Conservation (phyloP, 2,113 vertebrate species). For the Ctenomys sociabilis region DNA sequence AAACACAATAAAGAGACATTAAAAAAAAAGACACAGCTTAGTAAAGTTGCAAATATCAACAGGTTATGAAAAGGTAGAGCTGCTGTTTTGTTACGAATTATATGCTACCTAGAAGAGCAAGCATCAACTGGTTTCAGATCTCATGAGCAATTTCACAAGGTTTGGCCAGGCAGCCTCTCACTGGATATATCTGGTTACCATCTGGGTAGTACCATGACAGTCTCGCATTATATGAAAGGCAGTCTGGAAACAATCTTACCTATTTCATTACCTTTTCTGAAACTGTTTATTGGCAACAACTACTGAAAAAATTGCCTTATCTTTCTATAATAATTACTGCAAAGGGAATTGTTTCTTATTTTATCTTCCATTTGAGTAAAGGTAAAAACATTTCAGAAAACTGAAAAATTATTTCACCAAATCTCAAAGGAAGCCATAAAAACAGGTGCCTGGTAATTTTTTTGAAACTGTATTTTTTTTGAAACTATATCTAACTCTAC, state of each 20-base stretch:
- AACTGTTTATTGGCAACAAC: conserved; percentile 80
- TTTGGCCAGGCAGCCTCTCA: conserved; percentile 76
- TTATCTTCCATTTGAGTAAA: conserved; percentile 32
- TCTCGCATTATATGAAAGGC: conserved; percentile 80
- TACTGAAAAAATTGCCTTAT: conserved; percentile 70
- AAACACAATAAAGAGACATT: not conserved
- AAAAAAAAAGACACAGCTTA: not conserved
- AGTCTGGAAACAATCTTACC: conserved; percentile 79
- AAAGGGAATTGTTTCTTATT: not conserved
- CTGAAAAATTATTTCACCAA: conserved; percentile 15
- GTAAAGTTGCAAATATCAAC: conserved; percentile 8
- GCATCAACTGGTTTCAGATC: conserved; percentile 65
- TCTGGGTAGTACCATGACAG: conserved; percentile 78
- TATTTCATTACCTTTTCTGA: conserved; percentile 79
- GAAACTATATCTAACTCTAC: not conserved
- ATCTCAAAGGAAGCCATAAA: conserved; percentile 42
- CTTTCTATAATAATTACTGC: not conserved
- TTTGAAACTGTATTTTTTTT: not conserved
- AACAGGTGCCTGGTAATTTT: not conserved
- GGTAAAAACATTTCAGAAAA: conserved; percentile 52
- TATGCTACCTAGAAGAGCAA: conserved; percentile 51
- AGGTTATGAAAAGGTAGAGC: conserved; percentile 32
- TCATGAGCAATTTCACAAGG: conserved; percentile 78
- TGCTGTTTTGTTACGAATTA: conserved; percentile 34
- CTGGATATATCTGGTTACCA: conserved; percentile 80